Evolutionary conservation across 2,888 invertebrate species (phyloP), one percentile per base, ranked within the genome.

Genomic region (Hemistola chrysoprasaria): DNA sequence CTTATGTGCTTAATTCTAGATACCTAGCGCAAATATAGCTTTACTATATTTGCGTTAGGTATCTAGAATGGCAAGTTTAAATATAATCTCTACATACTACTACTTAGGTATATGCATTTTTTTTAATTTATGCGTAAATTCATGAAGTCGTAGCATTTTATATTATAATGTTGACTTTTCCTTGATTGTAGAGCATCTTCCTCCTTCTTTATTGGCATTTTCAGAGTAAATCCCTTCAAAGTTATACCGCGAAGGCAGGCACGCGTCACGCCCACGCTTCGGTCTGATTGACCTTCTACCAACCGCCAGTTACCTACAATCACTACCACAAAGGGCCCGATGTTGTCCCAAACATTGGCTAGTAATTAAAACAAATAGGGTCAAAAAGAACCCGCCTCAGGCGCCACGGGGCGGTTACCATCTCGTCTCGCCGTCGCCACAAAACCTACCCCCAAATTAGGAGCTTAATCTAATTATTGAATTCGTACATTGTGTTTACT

Each of bases 291-390:
- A 48, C 50, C 38, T 43, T 25, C 25, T 20, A 40, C 28, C 51
- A 49, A 31, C 51, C 48, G 40, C 43, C 47, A 46, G 25, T 47
- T 46, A 52, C 52, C 47, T 35, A 42, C 47, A 44, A 46, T n/a
- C n/a, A 48, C 38, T 34, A 50, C 32, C 37, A 50, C 65, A 55
- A 55, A 52, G 48, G 44, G 38, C 30, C 52, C 52, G 55, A 63
- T 77, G 79, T 77, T 80, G 82, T 84, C 87, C 82, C 76, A 72
- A 82, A 76, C 77, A 82, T 78, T 80, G 78, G 71, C 59, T 60
- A 73, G 85, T 86, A 88, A 88, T 88, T 88, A 87, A 88, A 87
- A 88, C 87, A 88, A 88, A 88, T 86, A 86, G 84, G 88, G 83
- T 84, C 85, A 79, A 82, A 81, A 71, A 72, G 66, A 67, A 63